Evolutionary conservation across 2,888 invertebrate genomes (phyloP), one percentile per base, ranked within the genome.

Genomic region (Cinara cedri): DNA sequence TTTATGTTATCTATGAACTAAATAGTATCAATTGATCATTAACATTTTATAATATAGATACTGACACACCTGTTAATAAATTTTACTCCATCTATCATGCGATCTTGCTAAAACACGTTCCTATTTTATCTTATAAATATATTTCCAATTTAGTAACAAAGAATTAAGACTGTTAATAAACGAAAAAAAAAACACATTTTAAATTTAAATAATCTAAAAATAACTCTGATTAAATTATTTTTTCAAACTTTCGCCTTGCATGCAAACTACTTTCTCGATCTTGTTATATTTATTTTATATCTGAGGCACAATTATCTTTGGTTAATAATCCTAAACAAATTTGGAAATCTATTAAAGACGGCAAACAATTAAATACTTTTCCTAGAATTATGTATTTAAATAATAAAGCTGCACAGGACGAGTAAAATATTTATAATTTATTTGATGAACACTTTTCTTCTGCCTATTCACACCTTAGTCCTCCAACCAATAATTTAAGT

Each of bases 301-400:
- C n/a, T n/a, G n/a, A n/a, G n/a, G n/a, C n/a, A n/a, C n/a, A n/a
- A n/a, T n/a, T n/a, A n/a, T n/a, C n/a, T n/a, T n/a, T n/a, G n/a
- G n/a, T n/a, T n/a, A n/a, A n/a, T n/a, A 68, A 51, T 0, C 51
- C 68, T 10, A 68, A 68, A 51, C 0, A 26, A n/a, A n/a, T 57
- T 21, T 57, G 57, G 11, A 57, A 21, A 19, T 57, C 21, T 57
- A 42, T 63, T 42, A 63, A 42, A 9, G n/a, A 63, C 34, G 42
- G 16, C 42, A 63, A 63, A 63, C 16, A 63, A 42, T 9, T 21
- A 10, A 63, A 63, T 42, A 63, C 34, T 16, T 63, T 63, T 42
- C 63, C 34, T 16, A 21, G 19, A 63, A 42, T 63, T 21, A 63
- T 63, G 63, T 63, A 42, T 11, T 63, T 63, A 42, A 42, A 63